These are phyloP conservation scores for Capra hircus DNA, from an alignment of 2,113 vertebrate species.

Conservation along the genomic window DNA sequence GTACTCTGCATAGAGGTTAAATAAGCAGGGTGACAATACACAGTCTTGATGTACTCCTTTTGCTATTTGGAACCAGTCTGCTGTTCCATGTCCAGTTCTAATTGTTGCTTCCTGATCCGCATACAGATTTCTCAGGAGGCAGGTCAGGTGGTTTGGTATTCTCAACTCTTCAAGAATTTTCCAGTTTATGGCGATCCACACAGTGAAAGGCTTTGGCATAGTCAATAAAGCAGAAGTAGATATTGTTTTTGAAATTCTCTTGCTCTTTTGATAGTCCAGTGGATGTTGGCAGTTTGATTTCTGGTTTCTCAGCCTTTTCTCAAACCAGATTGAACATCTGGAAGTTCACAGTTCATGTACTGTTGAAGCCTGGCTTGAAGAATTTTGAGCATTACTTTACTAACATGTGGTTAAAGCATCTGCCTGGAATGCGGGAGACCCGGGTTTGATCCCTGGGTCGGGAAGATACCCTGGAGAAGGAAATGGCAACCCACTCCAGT, in stretches of 20 bases:
- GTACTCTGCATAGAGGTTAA: neutral
- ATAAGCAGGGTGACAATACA: neutral
- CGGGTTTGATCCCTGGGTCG: too few species aligned
- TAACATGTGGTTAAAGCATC: too few species aligned
- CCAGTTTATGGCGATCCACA: neutral
- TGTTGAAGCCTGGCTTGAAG: neutral
- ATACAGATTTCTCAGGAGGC: neutral
- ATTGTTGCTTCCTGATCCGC: neutral
- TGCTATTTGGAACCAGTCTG: neutral
- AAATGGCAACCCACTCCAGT: too few species aligned
- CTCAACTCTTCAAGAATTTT: neutral
- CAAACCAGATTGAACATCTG: neutral
- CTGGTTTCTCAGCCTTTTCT: neutral
- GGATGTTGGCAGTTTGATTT: neutral
- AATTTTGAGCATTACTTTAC: too few species aligned
- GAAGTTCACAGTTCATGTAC: neutral
- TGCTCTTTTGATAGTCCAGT: neutral
- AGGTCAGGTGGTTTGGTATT: neutral
- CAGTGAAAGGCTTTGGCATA: neutral
- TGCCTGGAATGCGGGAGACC: too few species aligned
- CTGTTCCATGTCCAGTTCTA: neutral
- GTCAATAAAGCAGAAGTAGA: neutral
- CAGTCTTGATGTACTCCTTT: neutral
- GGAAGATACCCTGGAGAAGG: too few species aligned
- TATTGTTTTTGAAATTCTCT: neutral